Percentiles rank a stretch among this genome's conserved stretches.
These are phyloP conservation scores for Ametastegia equiseti DNA, from an alignment of 2,888 invertebrate genomes.

Conservation along the genomic window DNA sequence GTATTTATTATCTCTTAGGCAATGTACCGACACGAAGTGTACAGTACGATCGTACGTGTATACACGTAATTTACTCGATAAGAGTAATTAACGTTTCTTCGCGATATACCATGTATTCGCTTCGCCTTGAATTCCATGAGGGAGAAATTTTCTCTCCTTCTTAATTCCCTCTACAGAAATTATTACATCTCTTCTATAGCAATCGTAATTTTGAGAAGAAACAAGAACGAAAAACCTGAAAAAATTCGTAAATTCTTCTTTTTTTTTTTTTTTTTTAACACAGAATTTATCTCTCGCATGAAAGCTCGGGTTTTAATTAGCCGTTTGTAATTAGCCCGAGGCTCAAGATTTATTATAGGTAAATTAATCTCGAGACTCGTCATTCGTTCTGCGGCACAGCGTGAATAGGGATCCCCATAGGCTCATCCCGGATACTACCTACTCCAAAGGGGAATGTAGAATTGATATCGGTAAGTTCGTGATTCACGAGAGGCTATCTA, in stretches of 20 bases:
- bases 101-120: too few species aligned
- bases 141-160: neutral
- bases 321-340: neutral
- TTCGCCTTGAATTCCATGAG: neutral
- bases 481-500: slow-evolving; percentile 39
- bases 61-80: slow-evolving; percentile 37
- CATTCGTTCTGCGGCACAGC: slow-evolving; percentile 6
- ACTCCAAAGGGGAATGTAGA: too few species aligned
- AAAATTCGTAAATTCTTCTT: too few species aligned
- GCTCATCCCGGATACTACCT: slow-evolving; percentile 32
- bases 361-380: neutral
- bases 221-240: too few species aligned
- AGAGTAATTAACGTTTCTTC: slow-evolving; percentile 36
- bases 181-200: too few species aligned
- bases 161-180: neutral
- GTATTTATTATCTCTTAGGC: neutral
- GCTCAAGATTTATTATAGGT: neutral
- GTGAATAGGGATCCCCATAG: neutral
- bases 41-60: neutral
- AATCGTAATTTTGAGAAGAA: too few species aligned
- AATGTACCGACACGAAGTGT: slow-evolving; percentile 10
- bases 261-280: neutral
- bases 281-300: neutral
- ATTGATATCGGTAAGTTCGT: slow-evolving; percentile 42
- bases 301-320: neutral